Base-by-base conservation (phyloP, 2,888 invertebrate species). In the Ormyrus rosae region DNA sequence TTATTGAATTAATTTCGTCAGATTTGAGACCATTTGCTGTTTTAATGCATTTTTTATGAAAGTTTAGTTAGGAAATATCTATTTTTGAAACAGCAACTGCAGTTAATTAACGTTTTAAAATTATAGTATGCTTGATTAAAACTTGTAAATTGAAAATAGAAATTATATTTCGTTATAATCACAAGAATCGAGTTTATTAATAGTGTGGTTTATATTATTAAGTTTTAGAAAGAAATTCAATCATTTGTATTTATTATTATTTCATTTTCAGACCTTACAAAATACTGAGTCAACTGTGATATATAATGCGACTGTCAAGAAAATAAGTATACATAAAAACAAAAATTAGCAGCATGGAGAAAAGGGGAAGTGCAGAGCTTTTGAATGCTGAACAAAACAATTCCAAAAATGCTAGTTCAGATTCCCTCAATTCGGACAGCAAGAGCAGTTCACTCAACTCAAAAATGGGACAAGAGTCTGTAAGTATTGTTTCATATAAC, bases 371-470 rank as follows among this genome's bases (percentile, higher is more conserved):
- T 89, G 92, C 94, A 4, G 95, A 95, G 87, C 90, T 95, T 83
- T 88, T 94, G 82, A 94, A 92, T 87, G 92, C 94, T 81, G 95
- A 95, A 83, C 93, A 93, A 88, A 93, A 92, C 65, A 91, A 93
- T 85, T 94, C 94, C 9, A 95, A 96, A 92, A 95, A 95, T 91
- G 94, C 95, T 71, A 95, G 95, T 90, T 94, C 95, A 71, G 96
- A 96, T 91, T 96, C 96, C 7, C 92, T 96, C 87, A 95, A 95
- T 90, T 95, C 96, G 0, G 96, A 96, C 89, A 96, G 96, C 63
- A 97, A 96, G 92, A 95, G 96, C 81, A 96, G 95, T 91, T 96
- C 96, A 84, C 93, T 96, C 88, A 96, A 95, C 91, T 96, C 96
- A 63, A 96, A 96, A 93, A 94, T 95, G 91, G 95, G 95, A 85